phyloP scores from a whole-genome alignment of 2,797 vertebrate species.

The Scolopax bukidnonensis region DNA sequence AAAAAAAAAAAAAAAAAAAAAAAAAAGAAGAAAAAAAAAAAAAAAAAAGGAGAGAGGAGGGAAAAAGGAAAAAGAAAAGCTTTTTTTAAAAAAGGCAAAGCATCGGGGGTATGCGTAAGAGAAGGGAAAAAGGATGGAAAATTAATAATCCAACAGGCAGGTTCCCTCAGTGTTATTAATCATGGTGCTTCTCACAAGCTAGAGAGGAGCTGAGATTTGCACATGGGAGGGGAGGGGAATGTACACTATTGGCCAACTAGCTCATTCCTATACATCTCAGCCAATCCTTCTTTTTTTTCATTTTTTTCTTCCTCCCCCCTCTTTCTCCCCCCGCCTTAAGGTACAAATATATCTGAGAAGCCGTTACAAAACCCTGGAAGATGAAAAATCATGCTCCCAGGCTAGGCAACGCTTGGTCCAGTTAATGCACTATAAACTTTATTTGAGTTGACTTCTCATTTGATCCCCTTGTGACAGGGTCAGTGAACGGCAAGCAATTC shows the following conservation, averaged over 20 bases:
- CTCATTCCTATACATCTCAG: slow-evolving; percentile 82
- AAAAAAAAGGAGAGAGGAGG: neutral
- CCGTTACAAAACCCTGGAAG: slow-evolving; percentile 80
- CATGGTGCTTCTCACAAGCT: slow-evolving; percentile 82
- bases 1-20: neutral
- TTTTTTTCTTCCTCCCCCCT: neutral
- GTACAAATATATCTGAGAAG: slow-evolving; percentile 81
- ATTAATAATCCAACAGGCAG: slow-evolving; percentile 91
- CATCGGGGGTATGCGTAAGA: slow-evolving; percentile 74
- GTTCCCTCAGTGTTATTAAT: slow-evolving; percentile 86
- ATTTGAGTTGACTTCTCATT: slow-evolving; percentile 90
- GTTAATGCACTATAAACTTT: slow-evolving; percentile 90
- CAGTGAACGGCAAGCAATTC: slow-evolving; percentile 85
- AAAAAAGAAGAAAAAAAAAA: neutral
- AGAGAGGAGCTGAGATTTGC: slow-evolving; percentile 77
- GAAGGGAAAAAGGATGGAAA: slow-evolving; percentile 80
- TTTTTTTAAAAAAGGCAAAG: slow-evolving; percentile 62
- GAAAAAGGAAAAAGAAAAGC: slow-evolving; percentile 19
- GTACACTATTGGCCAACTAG: slow-evolving; percentile 79
- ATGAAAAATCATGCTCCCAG: slow-evolving; percentile 78
- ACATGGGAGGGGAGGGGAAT: slow-evolving; percentile 80
- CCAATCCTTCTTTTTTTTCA: slow-evolving; percentile 77
- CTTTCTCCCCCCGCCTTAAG: slow-evolving; percentile 61
- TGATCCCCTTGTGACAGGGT: slow-evolving; percentile 85
- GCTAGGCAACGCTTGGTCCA: slow-evolving; percentile 77